A percentile compares a stretch with the other conserved stretches of the same genome.
These are phyloP conservation scores for Eretmocerus hayati DNA, from an alignment of 2,888 invertebrate genomes.

Conservation along the genomic window DNA sequence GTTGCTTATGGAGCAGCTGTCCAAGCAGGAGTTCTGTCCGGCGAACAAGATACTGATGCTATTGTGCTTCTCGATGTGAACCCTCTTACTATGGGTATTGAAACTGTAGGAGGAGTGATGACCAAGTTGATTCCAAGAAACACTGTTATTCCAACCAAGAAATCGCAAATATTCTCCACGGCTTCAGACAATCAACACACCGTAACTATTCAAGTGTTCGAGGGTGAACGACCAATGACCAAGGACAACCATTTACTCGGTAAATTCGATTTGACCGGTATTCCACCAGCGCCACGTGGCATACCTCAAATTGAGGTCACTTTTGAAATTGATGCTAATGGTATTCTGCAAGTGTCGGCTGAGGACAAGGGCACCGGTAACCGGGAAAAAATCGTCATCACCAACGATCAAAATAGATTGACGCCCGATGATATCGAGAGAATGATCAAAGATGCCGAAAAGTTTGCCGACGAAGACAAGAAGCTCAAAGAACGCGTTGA, in stretches of 20 bases:
- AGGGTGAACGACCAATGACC: slow-evolving; percentile 99
- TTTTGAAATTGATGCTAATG: slow-evolving; percentile 91
- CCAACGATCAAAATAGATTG: slow-evolving; percentile 94
- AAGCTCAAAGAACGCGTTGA: slow-evolving; percentile 93
- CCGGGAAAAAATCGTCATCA: slow-evolving; percentile 97
- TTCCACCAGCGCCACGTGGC: slow-evolving; percentile 89
- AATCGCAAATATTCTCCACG: slow-evolving; percentile 98
- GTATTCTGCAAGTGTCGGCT: slow-evolving; percentile 91
- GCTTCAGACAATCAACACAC: slow-evolving; percentile 99
- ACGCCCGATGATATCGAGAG: slow-evolving; percentile 98
- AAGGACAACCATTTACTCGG: slow-evolving; percentile 98
- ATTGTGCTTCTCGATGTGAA: slow-evolving; percentile 96
- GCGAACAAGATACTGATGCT: slow-evolving; percentile 95
- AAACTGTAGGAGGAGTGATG: slow-evolving; percentile 99
- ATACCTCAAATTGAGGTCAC: slow-evolving; percentile 93
- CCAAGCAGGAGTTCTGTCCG: slow-evolving; percentile 95
- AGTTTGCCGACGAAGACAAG: slow-evolving; percentile 98
- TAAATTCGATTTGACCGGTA: slow-evolving; percentile 95
- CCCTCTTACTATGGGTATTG: slow-evolving; percentile 98
- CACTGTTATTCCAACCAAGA: slow-evolving; percentile 98
- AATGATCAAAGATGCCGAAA: slow-evolving; percentile 99
- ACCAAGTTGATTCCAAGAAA: slow-evolving; percentile 96
- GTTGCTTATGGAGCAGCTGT: slow-evolving; percentile 98
- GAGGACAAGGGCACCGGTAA: slow-evolving; percentile 99
- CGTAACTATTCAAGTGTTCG: slow-evolving; percentile 94